Conservation (phyloP, 2,888 invertebrate species). For the Elegia similella region DNA sequence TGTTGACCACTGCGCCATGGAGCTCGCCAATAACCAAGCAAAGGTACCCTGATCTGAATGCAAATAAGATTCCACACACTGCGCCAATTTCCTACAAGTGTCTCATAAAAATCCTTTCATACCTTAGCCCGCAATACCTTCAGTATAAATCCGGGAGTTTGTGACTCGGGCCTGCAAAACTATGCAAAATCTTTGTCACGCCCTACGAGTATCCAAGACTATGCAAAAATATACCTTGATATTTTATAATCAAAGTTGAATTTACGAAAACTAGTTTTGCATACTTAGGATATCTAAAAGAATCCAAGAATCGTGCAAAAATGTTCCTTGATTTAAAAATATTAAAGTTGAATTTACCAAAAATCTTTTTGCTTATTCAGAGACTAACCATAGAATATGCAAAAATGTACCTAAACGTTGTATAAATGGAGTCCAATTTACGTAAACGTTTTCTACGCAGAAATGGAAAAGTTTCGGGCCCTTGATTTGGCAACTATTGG, state of each 20-base stretch:
- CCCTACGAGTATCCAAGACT: not conserved
- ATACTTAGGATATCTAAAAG: too few relatives aligned
- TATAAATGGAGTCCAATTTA: not conserved
- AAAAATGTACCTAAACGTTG: not conserved
- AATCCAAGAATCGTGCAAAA: too few relatives aligned
- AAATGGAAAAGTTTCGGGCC: not conserved
- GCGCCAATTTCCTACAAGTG: not conserved
- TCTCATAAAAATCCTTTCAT: not conserved
- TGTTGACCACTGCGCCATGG: too few relatives aligned
- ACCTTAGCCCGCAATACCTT: not conserved
- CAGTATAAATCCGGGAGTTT: not conserved
- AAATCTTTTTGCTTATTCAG: too few relatives aligned
- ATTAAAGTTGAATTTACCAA: too few relatives aligned
- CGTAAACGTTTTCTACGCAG: not conserved
- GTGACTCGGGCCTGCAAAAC: not conserved
- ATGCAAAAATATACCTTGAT: not conserved
- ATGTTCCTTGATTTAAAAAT: too few relatives aligned
- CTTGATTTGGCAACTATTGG: not conserved
- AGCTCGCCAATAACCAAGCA: too few relatives aligned
- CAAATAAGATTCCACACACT: not conserved
- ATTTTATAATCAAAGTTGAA: not conserved
- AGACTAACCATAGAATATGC: too few relatives aligned
- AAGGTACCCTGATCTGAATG: not conserved
- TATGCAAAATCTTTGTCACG: not conserved
- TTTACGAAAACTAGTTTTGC: not conserved